Percentiles rank a stretch among this genome's conserved stretches.
These are phyloP conservation scores for Aradophagus sp. DNA, from an alignment of 1,140 invertebrate genomes.

Conservation along the genomic window DNA sequence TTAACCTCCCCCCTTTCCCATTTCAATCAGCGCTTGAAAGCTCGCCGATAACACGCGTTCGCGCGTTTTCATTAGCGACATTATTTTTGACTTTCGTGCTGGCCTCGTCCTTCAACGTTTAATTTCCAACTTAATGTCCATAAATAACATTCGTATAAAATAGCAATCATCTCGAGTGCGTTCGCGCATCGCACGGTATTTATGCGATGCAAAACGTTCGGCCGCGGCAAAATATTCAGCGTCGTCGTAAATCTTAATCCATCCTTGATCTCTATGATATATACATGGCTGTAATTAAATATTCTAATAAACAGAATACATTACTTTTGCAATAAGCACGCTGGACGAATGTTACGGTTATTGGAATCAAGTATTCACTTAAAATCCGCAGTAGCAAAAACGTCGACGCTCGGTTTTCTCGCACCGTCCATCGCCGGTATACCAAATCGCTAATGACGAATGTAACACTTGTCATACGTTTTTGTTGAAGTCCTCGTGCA, in stretches of 20 bases:
- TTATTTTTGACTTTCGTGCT: conserved; percentile 10
- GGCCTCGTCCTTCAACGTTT: conserved; percentile 9
- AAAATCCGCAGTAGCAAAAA: too few species aligned
- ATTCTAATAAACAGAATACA: conserved; percentile 47
- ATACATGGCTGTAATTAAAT: conserved; percentile 49
- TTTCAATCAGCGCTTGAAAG: conserved; percentile 9
- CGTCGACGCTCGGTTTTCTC: too few species aligned
- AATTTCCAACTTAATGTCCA: conserved; percentile 39
- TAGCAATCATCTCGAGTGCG: conserved; percentile 32
- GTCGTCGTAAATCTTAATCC: conserved; percentile 44
- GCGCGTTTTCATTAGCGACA: conserved; percentile 20
- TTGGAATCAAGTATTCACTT: too few species aligned
- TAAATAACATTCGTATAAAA: conserved; percentile 41
- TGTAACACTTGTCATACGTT: too few species aligned
- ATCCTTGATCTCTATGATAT: conserved; percentile 39
- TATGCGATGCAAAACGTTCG: conserved; percentile 44
- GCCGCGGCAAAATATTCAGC: conserved; percentile 40
- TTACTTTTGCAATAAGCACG: conserved; percentile 35
- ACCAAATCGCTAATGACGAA: too few species aligned
- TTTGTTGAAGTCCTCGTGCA: too few species aligned
- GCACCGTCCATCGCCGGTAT: too few species aligned
- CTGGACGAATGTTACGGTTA: conserved; percentile 7
- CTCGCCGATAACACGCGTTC: conserved; percentile 1
- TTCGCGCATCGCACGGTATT: conserved; percentile 25
- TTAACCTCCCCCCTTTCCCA: conserved; percentile 21